Conservation (phyloP, 2,797 vertebrate species). For the Typhlichthys eigenmanni region DNA sequence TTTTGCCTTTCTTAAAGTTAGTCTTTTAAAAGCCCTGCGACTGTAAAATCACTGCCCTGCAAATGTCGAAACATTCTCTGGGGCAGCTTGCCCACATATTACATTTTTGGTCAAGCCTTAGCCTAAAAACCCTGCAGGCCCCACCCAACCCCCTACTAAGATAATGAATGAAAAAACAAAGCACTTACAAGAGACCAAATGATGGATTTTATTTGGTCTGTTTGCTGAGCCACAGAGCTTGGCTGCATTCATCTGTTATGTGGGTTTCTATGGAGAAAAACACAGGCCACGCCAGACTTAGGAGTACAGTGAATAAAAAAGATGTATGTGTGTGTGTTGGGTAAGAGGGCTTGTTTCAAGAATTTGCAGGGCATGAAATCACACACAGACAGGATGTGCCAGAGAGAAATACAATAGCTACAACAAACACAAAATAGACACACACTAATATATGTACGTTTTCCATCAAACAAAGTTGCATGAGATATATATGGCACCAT, state of each 20-base stretch:
- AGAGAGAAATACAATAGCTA: conserved; percentile 15
- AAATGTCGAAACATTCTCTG: conserved; percentile 33
- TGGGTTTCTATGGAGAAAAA: conserved; percentile 95
- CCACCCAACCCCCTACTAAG: conserved; percentile 34
- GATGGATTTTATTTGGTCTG: conserved; percentile 79
- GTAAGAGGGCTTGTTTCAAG: conserved; percentile 68
- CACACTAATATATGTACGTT: too few species aligned
- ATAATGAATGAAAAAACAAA: conserved; percentile 34
- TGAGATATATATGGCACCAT: conserved; percentile 15
- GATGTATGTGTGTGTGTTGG: conserved; percentile 49
- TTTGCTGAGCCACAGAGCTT: conserved; percentile 79
- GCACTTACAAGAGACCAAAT: conserved; percentile 36
- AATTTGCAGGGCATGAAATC: conserved; percentile 74
- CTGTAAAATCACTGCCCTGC: neutral
- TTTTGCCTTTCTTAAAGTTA: neutral
- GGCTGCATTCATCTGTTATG: conserved; percentile 85
- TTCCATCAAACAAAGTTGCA: conserved; percentile 6
- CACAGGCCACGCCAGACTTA: conserved; percentile 78
- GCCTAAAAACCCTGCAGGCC: conserved; percentile 45
- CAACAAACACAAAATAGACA: conserved; percentile 15
- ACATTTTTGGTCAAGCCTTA: conserved; percentile 34
- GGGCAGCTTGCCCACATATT: conserved; percentile 34
- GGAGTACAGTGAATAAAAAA: conserved; percentile 70
- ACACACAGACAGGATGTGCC: conserved; percentile 35
- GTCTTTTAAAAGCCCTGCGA: neutral